A percentile compares a stretch with the other conserved stretches of the same genome.
Evolutionary conservation across 2,113 vertebrate genomes (phyloP).

Genomic region (Telmatochromis sp.): DNA sequence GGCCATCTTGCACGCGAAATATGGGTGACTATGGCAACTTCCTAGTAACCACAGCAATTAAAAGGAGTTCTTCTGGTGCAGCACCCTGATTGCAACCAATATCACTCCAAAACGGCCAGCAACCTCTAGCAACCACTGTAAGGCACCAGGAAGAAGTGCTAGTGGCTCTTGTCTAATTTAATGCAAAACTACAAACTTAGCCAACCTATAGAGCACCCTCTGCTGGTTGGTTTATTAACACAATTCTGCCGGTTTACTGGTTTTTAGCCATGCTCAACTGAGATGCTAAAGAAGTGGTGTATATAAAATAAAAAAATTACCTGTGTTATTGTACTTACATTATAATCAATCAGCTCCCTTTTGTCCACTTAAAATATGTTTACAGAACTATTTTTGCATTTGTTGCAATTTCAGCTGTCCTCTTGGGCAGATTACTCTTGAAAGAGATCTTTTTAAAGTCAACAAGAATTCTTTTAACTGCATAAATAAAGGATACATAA

Average conservation of each 20-base stretch:
- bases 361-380: neutral
- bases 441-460: neutral
- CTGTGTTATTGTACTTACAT: neutral
- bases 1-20: neutral
- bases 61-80: neutral
- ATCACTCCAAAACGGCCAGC: neutral
- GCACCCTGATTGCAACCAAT: neutral
- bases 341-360: neutral
- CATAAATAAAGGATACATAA: neutral
- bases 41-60: neutral
- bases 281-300: neutral
- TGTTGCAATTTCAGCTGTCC: neutral
- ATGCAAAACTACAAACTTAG: neutral
- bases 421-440: accelerated
- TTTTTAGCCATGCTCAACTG: neutral
- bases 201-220: neutral
- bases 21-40: neutral
- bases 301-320: neutral
- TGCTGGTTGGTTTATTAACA: neutral
- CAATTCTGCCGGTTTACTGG: accelerated
- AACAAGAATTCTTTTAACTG: neutral
- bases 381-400: neutral
- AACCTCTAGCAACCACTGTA: neutral
- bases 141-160: neutral
- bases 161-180: neutral